A percentile compares a stretch with the other conserved stretches of the same genome.
These are phyloP conservation scores for Herminia tarsipennalis DNA, from an alignment of 2,888 invertebrate genomes.

Conservation along the genomic window DNA sequence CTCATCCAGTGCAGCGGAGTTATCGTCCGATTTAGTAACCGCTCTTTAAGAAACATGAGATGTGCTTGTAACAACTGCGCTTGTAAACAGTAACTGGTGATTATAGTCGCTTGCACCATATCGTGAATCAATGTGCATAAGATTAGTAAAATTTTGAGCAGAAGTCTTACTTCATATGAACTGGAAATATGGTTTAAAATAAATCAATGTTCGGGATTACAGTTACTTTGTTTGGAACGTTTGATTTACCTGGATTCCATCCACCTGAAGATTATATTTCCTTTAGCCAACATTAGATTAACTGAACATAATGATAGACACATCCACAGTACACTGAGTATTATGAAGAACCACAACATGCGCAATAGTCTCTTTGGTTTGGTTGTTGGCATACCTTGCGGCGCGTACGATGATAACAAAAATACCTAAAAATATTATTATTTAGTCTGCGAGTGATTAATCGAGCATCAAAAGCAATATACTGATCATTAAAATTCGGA, in stretches of 20 bases:
- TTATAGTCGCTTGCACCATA: slow-evolving; percentile 92
- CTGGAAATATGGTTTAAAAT: no score
- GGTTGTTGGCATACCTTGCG: slow-evolving; percentile 85
- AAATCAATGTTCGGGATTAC: no score
- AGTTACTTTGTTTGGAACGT: no score
- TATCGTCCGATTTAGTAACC: slow-evolving; percentile 90
- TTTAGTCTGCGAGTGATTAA: no score
- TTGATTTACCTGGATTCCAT: slow-evolving; percentile 81
- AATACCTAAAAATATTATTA: slow-evolving; percentile 87
- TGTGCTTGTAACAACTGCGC: slow-evolving; percentile 91
- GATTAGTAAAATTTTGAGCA: slow-evolving; percentile 87
- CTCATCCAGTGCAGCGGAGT: slow-evolving; percentile 92
- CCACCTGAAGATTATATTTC: slow-evolving; percentile 88
- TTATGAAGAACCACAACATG: slow-evolving; percentile 90
- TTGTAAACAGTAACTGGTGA: slow-evolving; percentile 93
- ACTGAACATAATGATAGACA: slow-evolving; percentile 88
- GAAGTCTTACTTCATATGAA: slow-evolving; percentile 73
- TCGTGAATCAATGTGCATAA: slow-evolving; percentile 91
- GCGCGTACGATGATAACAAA: slow-evolving; percentile 89
- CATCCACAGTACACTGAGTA: slow-evolving; percentile 89
- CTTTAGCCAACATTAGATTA: slow-evolving; percentile 87
- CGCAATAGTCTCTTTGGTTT: slow-evolving; percentile 89
- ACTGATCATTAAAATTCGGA: no score
- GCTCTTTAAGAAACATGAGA: slow-evolving; percentile 89
- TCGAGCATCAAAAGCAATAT: no score